Percentiles rank a stretch among this genome's conserved stretches.
Conservation (phyloP, 92 coral and sea anemone genomes). For the Galaxea fascicularis region DNA sequence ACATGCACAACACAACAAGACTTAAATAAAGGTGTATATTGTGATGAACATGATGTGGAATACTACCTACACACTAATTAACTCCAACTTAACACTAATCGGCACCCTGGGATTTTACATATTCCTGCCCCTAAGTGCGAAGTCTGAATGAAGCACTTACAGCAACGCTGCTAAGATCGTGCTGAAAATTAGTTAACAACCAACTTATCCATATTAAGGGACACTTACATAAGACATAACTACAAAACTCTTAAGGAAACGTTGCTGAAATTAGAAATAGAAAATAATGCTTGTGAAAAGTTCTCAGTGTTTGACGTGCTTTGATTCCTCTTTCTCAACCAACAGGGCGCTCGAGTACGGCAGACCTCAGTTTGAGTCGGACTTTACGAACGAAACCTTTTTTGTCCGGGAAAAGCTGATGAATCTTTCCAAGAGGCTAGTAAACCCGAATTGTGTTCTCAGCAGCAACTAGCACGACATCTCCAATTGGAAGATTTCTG, state of each 20-base stretch:
- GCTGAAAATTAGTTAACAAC: background rate
- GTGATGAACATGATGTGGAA: too few species aligned
- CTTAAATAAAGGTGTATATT: too few species aligned
- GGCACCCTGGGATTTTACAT: too few species aligned
- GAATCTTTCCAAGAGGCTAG: background rate
- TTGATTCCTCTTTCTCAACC: too few species aligned
- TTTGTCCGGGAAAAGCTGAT: too few species aligned
- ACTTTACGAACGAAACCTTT: background rate
- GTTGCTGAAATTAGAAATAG: background rate
- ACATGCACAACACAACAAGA: too few species aligned
- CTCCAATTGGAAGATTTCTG: background rate
- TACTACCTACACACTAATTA: too few species aligned
- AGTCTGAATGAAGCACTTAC: background rate
- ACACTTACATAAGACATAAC: background rate
- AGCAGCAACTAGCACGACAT: background rate
- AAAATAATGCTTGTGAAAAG: background rate
- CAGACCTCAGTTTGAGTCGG: background rate
- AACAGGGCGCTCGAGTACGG: background rate
- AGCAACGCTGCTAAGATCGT: background rate
- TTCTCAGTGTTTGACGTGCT: background rate
- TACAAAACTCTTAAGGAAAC: background rate
- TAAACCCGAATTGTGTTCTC: background rate
- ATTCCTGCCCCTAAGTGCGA: background rate
- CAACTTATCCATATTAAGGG: too few species aligned
- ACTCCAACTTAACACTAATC: too few species aligned